Conservation (phyloP, 2,888 invertebrate genomes). For the Macrosiphum euphorbiae region DNA sequence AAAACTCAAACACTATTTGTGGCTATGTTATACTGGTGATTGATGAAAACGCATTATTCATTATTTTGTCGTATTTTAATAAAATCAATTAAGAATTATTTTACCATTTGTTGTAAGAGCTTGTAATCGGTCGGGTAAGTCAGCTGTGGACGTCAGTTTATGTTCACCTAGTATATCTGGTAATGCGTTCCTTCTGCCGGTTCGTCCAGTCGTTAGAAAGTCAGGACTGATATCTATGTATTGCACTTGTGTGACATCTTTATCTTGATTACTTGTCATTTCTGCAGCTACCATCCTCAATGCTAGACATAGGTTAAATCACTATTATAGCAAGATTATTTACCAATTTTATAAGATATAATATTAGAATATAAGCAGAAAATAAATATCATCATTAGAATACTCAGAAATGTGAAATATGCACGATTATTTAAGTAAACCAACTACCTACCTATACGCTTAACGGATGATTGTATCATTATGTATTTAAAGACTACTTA, state of each 20-base stretch:
- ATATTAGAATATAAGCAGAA: background rate
- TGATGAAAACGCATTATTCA: background rate
- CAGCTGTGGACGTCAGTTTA: conserved; percentile 80
- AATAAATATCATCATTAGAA: background rate
- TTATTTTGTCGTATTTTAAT: background rate
- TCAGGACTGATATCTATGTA: conserved; percentile 73
- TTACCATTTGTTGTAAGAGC: conserved; percentile 70
- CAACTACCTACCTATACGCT: background rate
- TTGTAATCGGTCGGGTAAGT: conserved; percentile 78
- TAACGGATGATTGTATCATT: background rate
- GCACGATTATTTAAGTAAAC: background rate
- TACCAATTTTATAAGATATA: background rate
- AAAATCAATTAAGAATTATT: conserved; percentile 2
- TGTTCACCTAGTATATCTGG: conserved; percentile 85
- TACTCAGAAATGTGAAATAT: background rate
- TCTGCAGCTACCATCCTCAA: conserved; percentile 62
- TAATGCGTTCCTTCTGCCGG: conserved; percentile 89
- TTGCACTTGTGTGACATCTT: conserved; percentile 51
- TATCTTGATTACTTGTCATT: conserved; percentile 61
- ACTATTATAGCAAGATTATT: background rate
- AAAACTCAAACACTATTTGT: too few relatives aligned
- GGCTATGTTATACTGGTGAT: too few relatives aligned
- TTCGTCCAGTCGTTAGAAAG: conserved; percentile 87
- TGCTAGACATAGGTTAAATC: conserved; percentile 19
- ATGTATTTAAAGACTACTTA: too few relatives aligned